Evolutionary conservation across 2,888 invertebrate genomes (phyloP).

Genomic region (Neuroscelio doddi): DNA sequence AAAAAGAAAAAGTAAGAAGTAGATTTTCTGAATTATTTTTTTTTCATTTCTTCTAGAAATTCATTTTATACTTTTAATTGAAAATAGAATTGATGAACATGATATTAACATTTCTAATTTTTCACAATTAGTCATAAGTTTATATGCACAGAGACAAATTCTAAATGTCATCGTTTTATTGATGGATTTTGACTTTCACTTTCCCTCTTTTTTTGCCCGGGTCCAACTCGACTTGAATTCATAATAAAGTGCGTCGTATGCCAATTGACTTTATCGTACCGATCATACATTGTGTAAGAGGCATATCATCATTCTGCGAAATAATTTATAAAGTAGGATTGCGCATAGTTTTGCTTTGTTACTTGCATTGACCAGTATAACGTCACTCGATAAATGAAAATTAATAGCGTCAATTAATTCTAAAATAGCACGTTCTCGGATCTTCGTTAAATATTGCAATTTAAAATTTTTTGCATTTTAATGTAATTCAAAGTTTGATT

Average conservation of each 20-base stretch:
- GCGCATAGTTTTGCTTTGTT: background rate
- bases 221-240: conserved; percentile 3
- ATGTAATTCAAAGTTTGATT: background rate
- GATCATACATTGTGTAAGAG: background rate
- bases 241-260: background rate
- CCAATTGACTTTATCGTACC: conserved; percentile 1
- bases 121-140: too few relatives aligned
- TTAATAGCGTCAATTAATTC: conserved; percentile 7
- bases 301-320: background rate
- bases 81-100: too few relatives aligned
- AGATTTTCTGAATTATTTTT: too few relatives aligned
- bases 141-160: background rate
- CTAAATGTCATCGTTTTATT: background rate
- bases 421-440: background rate
- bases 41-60: too few relatives aligned
- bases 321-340: conserved; percentile 8
- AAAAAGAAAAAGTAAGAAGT: too few relatives aligned
- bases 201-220: too few relatives aligned
- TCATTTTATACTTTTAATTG: too few relatives aligned
- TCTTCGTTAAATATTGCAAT: conserved; percentile 3
- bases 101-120: too few relatives aligned
- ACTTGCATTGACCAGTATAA: background rate
- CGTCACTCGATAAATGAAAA: conserved; percentile 4
- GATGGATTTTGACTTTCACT: conserved; percentile 5
- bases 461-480: background rate